A percentile compares a stretch with the other conserved stretches of the same genome.
These are phyloP conservation scores for Oscheius sp. DNA, from an alignment of 2,888 invertebrate genomes.

Conservation along the genomic window DNA sequence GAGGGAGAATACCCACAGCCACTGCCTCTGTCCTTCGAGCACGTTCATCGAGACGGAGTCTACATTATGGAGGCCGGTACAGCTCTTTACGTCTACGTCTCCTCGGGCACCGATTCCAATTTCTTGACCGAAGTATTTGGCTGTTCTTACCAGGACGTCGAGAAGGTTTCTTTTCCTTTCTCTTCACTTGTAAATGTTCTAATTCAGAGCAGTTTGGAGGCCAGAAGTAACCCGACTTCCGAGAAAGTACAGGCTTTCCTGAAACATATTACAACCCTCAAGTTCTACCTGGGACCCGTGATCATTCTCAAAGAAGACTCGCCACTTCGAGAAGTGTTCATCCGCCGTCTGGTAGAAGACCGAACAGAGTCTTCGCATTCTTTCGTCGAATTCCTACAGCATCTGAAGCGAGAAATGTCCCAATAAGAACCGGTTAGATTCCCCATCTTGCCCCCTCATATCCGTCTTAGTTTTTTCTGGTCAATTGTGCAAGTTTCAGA, in stretches of 20 bases:
- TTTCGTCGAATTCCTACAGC: constrained; percentile 97
- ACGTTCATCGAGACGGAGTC: constrained; percentile 84
- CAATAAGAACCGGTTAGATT: constrained; percentile 5
- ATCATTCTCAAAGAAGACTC: constrained; percentile 82
- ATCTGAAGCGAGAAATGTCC: constrained; percentile 76
- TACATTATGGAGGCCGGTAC: constrained; percentile 90
- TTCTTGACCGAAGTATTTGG: constrained; percentile 57
- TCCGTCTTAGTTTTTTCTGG: neutral
- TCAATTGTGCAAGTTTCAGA: neutral
- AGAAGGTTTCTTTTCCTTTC: constrained; percentile 41
- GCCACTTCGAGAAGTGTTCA: constrained; percentile 84
- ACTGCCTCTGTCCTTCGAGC: constrained; percentile 85
- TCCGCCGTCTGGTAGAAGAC: constrained; percentile 91
- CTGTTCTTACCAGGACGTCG: constrained; percentile 49
- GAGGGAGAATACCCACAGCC: constrained; percentile 79
- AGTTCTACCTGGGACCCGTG: constrained; percentile 52
- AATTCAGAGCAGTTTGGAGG: constrained; percentile 44
- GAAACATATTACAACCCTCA: constrained; percentile 47
- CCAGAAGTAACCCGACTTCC: constrained; percentile 47
- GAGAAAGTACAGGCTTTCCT: constrained; percentile 49
- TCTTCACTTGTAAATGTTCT: neutral
- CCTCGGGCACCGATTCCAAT: constrained; percentile 48
- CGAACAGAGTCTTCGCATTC: constrained; percentile 91
- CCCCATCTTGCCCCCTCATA: constrained; percentile 7
- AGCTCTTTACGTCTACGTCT: constrained; percentile 49